These are phyloP conservation scores for Albula goreensis DNA, from an alignment of 2,113 vertebrate species.

Conservation along the genomic window DNA sequence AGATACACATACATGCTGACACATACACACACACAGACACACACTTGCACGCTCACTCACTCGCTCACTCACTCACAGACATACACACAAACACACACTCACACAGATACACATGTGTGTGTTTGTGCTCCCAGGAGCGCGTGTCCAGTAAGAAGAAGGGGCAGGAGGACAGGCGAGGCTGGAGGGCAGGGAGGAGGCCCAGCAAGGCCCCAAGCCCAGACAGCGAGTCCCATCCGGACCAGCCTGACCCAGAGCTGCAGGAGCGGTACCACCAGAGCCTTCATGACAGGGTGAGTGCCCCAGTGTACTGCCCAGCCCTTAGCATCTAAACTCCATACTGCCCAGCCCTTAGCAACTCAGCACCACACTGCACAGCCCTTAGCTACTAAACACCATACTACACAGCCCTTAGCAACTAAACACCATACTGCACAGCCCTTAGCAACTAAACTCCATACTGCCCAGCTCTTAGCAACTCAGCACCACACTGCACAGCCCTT, in stretches of 20 bases:
- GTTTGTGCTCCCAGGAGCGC: slow-evolving; percentile 52
- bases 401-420: neutral
- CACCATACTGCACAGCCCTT: no score
- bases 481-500: neutral
- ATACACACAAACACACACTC: neutral
- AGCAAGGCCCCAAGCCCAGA: slow-evolving; percentile 30
- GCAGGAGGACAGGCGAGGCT: slow-evolving; percentile 56
- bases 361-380: neutral
- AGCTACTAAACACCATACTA: neutral
- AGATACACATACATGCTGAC: slow-evolving; percentile 6
- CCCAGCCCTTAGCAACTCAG: neutral
- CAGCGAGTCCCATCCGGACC: slow-evolving; percentile 17
- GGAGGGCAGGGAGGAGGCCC: slow-evolving; percentile 7
- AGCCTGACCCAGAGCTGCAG: slow-evolving; percentile 55
- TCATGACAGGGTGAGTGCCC: slow-evolving; percentile 62
- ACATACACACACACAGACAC: slow-evolving; percentile 23
- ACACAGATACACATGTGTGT: neutral
- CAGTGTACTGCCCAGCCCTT: neutral
- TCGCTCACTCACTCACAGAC: neutral
- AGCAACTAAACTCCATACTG: neutral
- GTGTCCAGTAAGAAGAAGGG: slow-evolving; percentile 61
- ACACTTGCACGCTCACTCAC: neutral
- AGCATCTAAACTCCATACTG: neutral
- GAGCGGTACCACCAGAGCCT: slow-evolving; percentile 62
- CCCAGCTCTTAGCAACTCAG: neutral